Percentiles rank a stretch among this genome's conserved stretches.
Evolutionary conservation across 2,113 vertebrate species (phyloP).

Genomic region (Trogon surrucura): DNA sequence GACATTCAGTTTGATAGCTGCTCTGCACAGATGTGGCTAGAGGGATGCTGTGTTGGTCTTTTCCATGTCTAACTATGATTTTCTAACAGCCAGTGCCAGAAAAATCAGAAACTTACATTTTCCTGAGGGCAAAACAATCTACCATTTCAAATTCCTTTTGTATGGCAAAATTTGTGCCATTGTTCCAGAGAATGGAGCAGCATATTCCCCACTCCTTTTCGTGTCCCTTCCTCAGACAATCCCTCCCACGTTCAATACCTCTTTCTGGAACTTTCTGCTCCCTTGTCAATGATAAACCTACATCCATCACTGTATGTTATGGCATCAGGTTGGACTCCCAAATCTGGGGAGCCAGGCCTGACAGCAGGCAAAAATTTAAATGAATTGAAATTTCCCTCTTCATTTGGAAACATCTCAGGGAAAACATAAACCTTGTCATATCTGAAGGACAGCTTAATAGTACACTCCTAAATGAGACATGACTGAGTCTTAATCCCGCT

Average conservation of each 20-base stretch:
- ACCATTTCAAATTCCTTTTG: not conserved
- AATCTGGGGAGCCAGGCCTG: not conserved
- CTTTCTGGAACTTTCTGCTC: not conserved
- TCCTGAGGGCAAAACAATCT: not conserved
- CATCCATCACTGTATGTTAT: not conserved
- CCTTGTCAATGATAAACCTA: not conserved
- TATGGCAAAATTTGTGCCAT: not conserved
- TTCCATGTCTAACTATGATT: not conserved
- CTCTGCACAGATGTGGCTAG: not conserved
- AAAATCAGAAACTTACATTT: not conserved
- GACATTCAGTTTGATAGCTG: not conserved
- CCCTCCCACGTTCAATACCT: not conserved
- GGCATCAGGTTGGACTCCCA: not conserved
- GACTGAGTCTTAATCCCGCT: conserved; percentile 47
- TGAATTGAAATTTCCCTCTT: conserved; percentile 45
- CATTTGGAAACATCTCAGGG: conserved; percentile 33
- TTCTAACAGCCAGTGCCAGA: not conserved
- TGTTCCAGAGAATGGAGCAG: not conserved
- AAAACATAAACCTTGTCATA: conserved; percentile 50
- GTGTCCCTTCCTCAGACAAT: not conserved
- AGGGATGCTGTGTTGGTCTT: not conserved
- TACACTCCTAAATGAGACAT: conserved; percentile 30
- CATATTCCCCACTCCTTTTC: not conserved
- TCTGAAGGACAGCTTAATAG: conserved; percentile 40
- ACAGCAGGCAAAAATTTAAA: conserved; percentile 30